Base-by-base conservation (phyloP, 2,113 vertebrate species). In the Xiphorhynchus elegans region DNA sequence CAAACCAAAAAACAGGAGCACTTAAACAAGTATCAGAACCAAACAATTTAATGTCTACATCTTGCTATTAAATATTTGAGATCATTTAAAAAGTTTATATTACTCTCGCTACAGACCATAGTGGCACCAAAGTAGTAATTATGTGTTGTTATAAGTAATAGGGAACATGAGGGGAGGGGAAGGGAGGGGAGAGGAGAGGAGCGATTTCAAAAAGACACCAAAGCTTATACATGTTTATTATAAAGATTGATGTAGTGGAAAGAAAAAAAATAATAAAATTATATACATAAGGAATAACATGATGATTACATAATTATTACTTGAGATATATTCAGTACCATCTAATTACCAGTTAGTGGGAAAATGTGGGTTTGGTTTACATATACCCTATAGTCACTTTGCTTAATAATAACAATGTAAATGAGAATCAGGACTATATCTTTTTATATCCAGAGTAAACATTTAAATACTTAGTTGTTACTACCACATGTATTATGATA, bases 271-370 rank as follows among this genome's bases (percentile, higher is more conserved):
- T 33, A 84, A 95, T 80, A 85, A 59, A 47, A 82, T 40, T 53
- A 79, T 89, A 82, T 58, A 66, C 59, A 66, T 21, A 83, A 66
- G 29, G n/a, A 94, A 68, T 70, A 96, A 78, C 39, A 90, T 60
- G 35, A 74, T 95, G 62, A 94, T 76, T 83, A 93, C 64, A 86
- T 84, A 89, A 94, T 85, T 92, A 88, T 74, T 91, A 68, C 40
- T 76, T 74, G 52, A 76, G 74, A 93, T 94, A 95, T 78, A 80
- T n/a, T 90, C 58, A 46, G 33, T 77, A 91, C 60, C 42, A 46
- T 91, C 59, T 92, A 95, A 95, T 91, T 83, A 92, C 52, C 39
- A 76, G 47, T 68, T 74, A 93, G 60, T n/a, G 26, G 46, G 56
- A 96, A 93, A 84, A 91, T 53, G 59, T 74, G 47, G 84, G 75